A percentile compares a stretch with the other conserved stretches of the same genome.
These are phyloP conservation scores for Ceuthmochares aereus DNA, from an alignment of 2,113 vertebrate species.

Conservation along the genomic window DNA sequence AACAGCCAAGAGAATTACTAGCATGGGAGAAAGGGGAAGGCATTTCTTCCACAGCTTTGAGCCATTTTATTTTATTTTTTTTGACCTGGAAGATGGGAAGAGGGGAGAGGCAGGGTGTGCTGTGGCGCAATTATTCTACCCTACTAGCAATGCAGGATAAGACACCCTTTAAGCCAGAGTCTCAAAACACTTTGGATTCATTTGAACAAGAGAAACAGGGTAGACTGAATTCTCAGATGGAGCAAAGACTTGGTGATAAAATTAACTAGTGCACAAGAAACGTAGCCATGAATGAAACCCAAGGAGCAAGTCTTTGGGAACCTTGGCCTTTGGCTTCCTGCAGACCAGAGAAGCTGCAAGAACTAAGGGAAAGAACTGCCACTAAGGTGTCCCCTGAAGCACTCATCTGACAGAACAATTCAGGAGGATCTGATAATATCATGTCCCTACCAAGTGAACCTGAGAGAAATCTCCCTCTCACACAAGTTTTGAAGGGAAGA, in stretches of 20 bases:
- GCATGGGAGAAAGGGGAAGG: background rate
- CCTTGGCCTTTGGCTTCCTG: background rate
- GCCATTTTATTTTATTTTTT: background rate
- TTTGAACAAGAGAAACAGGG: background rate
- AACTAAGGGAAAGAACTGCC: background rate
- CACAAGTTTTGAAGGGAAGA: background rate
- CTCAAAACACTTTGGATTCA: background rate
- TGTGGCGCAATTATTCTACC: background rate
- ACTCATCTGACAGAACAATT: background rate
- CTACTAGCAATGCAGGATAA: background rate
- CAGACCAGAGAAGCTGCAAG: background rate
- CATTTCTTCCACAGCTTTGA: background rate
- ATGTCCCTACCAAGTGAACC: background rate
- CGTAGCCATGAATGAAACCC: background rate
- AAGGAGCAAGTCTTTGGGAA: background rate
- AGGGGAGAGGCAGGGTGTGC: background rate
- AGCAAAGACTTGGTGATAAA: background rate
- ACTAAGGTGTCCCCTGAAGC: background rate
- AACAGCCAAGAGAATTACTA: background rate
- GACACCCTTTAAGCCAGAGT: background rate
- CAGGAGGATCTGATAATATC: background rate
- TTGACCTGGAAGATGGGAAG: background rate
- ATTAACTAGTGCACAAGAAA: background rate
- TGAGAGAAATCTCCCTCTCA: background rate
- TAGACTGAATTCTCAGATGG: background rate